phyloP scores from a whole-genome alignment of 1,140 invertebrate genomes.

The Drosophila ficusphila region DNA sequence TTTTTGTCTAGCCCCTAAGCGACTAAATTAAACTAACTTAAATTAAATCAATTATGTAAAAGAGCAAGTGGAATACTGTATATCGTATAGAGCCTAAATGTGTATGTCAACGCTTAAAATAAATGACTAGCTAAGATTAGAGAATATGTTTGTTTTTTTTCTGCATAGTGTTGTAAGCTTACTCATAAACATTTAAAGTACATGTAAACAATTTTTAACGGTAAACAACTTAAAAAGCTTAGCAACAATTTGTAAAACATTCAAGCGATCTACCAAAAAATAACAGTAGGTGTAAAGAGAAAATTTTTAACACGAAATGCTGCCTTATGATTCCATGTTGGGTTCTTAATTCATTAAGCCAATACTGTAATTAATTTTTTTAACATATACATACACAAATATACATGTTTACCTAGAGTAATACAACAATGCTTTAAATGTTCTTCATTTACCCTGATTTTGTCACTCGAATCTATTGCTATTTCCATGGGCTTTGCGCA shows the following conservation, averaged over 20 bases:
- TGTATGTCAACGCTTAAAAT: constrained; percentile 66
- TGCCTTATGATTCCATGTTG: constrained; percentile 83
- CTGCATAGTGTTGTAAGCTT: constrained; percentile 64
- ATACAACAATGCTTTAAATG: constrained; percentile 58
- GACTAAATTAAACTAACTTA: constrained; percentile 46
- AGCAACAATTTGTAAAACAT: constrained; percentile 76
- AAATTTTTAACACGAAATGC: constrained; percentile 64
- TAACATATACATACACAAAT: constrained; percentile 32
- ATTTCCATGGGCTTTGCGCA: constrained; percentile 60
- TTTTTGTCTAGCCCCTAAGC: constrained; percentile 56
- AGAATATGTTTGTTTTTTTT: constrained; percentile 61
- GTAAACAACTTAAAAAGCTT: constrained; percentile 59
- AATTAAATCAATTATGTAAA: constrained; percentile 64
- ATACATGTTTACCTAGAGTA: constrained; percentile 32
- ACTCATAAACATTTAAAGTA: constrained; percentile 38
- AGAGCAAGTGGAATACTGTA: constrained; percentile 30
- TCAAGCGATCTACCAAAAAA: constrained; percentile 70
- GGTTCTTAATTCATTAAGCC: constrained; percentile 68
- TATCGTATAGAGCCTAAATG: constrained; percentile 49
- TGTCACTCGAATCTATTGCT: constrained; percentile 5
- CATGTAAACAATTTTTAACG: constrained; percentile 51
- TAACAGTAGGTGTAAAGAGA: constrained; percentile 22
- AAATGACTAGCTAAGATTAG: constrained; percentile 63
- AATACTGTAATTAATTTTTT: constrained; percentile 47
- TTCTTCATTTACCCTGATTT: constrained; percentile 46